Evolutionary conservation across 2,113 vertebrate species (phyloP).

Genomic region (Actenoides lindsayi): DNA sequence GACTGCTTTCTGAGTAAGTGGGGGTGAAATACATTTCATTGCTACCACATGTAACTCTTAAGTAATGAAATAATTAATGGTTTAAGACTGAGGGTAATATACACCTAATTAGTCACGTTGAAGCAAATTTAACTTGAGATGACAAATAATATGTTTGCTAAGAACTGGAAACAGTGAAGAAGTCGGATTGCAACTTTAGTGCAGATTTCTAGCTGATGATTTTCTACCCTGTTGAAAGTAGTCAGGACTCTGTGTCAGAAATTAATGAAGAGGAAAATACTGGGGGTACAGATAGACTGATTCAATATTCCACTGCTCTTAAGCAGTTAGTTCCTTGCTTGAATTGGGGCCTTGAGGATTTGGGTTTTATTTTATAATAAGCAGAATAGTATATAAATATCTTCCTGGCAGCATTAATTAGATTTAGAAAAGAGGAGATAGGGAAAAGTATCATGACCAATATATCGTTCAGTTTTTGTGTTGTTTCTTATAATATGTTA

Average conservation of each 20-base stretch:
- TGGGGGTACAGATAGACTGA: not conserved
- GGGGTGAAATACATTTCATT: not conserved
- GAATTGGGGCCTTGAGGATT: not conserved
- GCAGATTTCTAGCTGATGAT: not conserved
- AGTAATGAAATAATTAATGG: not conserved
- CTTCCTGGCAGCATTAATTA: not conserved
- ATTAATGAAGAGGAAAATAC: not conserved
- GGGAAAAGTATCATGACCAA: not conserved
- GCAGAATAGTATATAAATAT: not conserved
- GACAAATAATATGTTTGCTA: not conserved
- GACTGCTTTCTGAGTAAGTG: slow-evolving; percentile 11
- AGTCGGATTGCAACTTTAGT: not conserved
- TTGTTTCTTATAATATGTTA: not conserved
- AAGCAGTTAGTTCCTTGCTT: not conserved
- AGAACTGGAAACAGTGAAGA: not conserved
- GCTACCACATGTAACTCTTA: not conserved
- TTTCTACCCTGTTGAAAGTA: not conserved
- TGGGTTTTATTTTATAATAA: not conserved
- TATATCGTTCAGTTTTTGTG: not conserved
- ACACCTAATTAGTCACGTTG: not conserved
- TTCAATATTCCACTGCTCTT: not conserved
- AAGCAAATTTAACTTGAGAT: not conserved
- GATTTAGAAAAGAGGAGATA: not conserved
- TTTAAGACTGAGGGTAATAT: not conserved
- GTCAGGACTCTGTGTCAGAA: not conserved